Percentiles rank a stretch among this genome's conserved stretches.
phyloP scores from a whole-genome alignment of 1,140 invertebrate species.

The Neotoxoptera formosana region DNA sequence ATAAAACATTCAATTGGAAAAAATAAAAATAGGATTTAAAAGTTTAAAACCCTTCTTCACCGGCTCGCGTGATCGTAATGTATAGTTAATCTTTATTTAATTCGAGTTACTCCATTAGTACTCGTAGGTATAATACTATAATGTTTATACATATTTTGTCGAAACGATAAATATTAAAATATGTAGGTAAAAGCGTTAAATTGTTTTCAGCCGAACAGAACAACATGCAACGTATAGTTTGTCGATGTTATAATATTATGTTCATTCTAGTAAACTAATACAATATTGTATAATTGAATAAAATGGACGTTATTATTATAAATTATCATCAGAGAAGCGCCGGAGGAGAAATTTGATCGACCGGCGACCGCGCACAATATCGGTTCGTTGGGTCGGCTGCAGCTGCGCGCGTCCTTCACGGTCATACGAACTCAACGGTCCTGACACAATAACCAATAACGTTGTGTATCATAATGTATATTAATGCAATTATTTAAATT shows the following conservation, averaged over 20 bases:
- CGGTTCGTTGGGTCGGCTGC: not conserved
- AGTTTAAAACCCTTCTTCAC: not conserved
- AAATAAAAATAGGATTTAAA: not conserved
- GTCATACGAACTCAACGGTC: not conserved
- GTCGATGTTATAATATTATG: not conserved
- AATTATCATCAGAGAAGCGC: not conserved
- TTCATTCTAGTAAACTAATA: not conserved
- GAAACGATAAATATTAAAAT: not conserved
- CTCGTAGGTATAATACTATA: not conserved
- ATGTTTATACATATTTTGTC: not conserved
- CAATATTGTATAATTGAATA: not conserved
- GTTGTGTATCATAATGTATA: not conserved
- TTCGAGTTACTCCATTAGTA: not conserved
- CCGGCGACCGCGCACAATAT: not conserved
- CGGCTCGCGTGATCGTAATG: not conserved
- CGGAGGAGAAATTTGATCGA: not conserved
- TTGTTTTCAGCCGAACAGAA: not conserved
- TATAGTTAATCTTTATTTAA: not conserved
- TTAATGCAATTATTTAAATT: slow-evolving; percentile 19
- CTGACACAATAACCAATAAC: slow-evolving; percentile 16
- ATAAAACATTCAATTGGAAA: too few relatives aligned
- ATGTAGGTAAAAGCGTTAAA: not conserved
- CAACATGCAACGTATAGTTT: not conserved
- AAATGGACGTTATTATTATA: not conserved
- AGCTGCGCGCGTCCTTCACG: slow-evolving; percentile 7